Evolutionary conservation across 1,140 invertebrate species (phyloP), one percentile per base, ranked within the genome.

Genomic region (Ylistrum balloti): DNA sequence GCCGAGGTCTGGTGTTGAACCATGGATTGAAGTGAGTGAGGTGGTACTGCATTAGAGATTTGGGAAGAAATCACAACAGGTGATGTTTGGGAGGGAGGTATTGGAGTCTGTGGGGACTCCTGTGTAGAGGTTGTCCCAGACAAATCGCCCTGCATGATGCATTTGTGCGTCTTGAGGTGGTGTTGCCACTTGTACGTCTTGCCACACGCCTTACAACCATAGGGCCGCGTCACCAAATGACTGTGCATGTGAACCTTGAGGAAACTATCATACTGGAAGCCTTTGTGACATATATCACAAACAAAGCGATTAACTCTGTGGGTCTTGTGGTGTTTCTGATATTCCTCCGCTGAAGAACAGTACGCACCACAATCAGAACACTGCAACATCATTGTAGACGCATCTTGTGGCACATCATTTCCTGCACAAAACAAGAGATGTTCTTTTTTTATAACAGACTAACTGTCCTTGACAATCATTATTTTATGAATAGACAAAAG

Each of bases 161-260:
- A 89, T 13, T 41, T 86, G 85, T 89, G 88, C 20, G 41, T 86
- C 85, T 89, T 89, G 33, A 89, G 35, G 85, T 89, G 74, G 38
- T 86, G 88, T 34, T 89, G 85, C 34, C 41, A 89, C 35, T 89
- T 89, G 85, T 89, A 89, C 28, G 88, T 41, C 17, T 89, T 89
- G 28, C 85, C 74, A 86, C 88, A 89, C 20, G 85, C 33, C 34
- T 86, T 41, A 45, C 88, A 89, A n/a, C 41, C 34, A 33, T 45
- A 89, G 13, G 88, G 88, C 22, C 88, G 85, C 20, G 33, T 33
- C 38, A 41, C 35, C 41, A 86, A 86, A 45, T 89, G 88, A 15
- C 74, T 86, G 9, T 41, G 17, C 33, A 38, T 33, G 41, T 89
- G 88, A 20, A 89, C 41, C 85, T 89, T 89, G 28, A 89, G 56